These are phyloP conservation scores for Panorpa germanica DNA, from an alignment of 2,888 invertebrate genomes.

Conservation along the genomic window DNA sequence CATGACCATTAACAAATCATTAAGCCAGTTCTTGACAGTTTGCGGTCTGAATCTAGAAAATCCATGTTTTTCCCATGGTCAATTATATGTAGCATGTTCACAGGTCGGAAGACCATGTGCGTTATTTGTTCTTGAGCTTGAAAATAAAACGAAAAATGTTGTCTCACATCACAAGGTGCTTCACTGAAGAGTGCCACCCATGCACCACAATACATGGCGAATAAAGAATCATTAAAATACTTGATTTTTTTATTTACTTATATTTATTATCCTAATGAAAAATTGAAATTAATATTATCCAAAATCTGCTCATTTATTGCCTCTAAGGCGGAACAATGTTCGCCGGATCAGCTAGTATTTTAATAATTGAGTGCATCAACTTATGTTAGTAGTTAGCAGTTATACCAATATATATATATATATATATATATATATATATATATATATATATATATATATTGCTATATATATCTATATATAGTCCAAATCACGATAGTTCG, in stretches of 20 bases:
- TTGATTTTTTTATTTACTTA: no score
- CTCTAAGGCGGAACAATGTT: no score
- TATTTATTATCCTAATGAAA: no score
- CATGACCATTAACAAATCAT: constrained; percentile 17
- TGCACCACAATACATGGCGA: no score
- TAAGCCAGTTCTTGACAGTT: constrained; percentile 14
- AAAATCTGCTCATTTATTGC: no score
- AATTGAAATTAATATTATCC: no score
- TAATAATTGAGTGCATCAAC: no score
- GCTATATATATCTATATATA: no score
- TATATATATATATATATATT: not conserved
- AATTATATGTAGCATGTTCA: constrained; percentile 16
- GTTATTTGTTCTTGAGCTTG: constrained; percentile 9
- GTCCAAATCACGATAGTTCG: no score
- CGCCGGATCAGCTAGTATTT: no score
- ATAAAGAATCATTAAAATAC: no score
- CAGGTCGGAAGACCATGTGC: constrained; percentile 8
- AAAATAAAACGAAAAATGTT: constrained; percentile 10
- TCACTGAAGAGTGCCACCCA: no score
- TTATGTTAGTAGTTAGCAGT: not conserved
- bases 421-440: constrained; percentile 1
- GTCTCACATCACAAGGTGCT: constrained; percentile 8
- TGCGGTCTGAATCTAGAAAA: constrained; percentile 14
- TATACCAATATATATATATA: not conserved
- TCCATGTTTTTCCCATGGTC: constrained; percentile 15